Base-by-base conservation (phyloP, 2,113 vertebrate species). In the Ceyx melanurus region DNA sequence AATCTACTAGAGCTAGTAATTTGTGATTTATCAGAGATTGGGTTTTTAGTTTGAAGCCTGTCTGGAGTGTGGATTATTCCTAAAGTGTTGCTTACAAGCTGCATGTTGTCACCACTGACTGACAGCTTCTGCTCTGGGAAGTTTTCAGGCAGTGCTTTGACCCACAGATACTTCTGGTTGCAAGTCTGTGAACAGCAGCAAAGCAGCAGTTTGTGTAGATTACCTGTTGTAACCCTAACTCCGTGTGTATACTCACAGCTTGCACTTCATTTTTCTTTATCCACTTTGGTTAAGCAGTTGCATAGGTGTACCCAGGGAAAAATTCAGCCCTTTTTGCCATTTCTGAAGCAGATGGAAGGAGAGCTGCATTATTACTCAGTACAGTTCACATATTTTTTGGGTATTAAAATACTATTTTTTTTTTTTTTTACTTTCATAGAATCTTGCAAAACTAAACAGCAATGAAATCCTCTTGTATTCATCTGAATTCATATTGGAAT, bases 11-110 rank as follows among this genome's bases (percentile, higher is more conserved):
- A 74, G 33, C 19, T 46, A 40, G 43, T 58, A 57, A 16, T 67
- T 80, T 82, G 21, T 76, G 80, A 58, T 62, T 95, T 68, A 25
- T 71, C 50, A 66, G 71, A 73, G 54, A 29, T 20, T 81, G 65
- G 35, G 57, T 37, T 89, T 83, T 89, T 64, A 89, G 72, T 35
- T 81, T 74, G 90, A 86, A 95, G 33, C 62, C 73, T 86, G 0
- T 90, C 94, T 57, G 8, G n/a, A 26, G 17, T 85, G 20, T 93
- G 71, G 67, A 58, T 96, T 88, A 77, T 82, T 84, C 78, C 71
- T 94, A 50, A 95, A 95, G 79, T 26, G 14, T 70, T 78, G 35
- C 54, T 89, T 83, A 31, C 74, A 40, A 74, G 14, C 29, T 60
- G 67, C 20, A 3, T 74, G 4, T n/a, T 93, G 25, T 83, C 65